Evolutionary conservation across 2,113 vertebrate species (phyloP), one percentile per base, ranked within the genome.

Genomic region (Shinisaurus crocodilurus): DNA sequence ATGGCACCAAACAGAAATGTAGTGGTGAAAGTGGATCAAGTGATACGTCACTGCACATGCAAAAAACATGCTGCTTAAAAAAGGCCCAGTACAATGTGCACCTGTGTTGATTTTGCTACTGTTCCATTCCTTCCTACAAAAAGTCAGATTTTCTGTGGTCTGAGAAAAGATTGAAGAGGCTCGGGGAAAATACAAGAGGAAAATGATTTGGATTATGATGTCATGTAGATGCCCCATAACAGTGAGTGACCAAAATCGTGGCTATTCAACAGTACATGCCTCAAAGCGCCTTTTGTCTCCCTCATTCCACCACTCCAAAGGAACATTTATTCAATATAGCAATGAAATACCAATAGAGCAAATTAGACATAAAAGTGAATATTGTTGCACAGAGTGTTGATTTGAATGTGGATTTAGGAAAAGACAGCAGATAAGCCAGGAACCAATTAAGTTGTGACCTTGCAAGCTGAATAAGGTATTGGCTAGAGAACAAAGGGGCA

Each of bases 331-430:
- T 63, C 43, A 57, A 88, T 40, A 84, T 3, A 34, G 12, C 63
- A n/a, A 25, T 92, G 82, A 87, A 92, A 65, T 20, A 82, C 43
- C 67, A 75, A 84, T 83, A 88, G 81, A 25, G 23, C 45, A 76
- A 91, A 88, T 1, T 4, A 20, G 18, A 43, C 3, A 77, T 48
- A 89, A 60, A 48, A 32, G 86, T 60, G 88, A 88, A 85, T 91
- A n/a, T 67, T 32, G 1, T 40, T 48, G 54, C 48, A 86, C 1
- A 13, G 37, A 60, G 34, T 18, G 65, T 54, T 0, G 75, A 65
- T 86, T 54, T 89, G 25, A 34, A 29, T 6, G 1, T 54, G 86
- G 45, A 80, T 74, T 91, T 34, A 79, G 82, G 72, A 63, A 65
- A 70, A 87, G 88, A 29, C 0, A 23, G 32, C 60, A 89, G n/a